Conservation (phyloP, 2,888 invertebrate genomes). For the Drosophila parthenogenetica region DNA sequence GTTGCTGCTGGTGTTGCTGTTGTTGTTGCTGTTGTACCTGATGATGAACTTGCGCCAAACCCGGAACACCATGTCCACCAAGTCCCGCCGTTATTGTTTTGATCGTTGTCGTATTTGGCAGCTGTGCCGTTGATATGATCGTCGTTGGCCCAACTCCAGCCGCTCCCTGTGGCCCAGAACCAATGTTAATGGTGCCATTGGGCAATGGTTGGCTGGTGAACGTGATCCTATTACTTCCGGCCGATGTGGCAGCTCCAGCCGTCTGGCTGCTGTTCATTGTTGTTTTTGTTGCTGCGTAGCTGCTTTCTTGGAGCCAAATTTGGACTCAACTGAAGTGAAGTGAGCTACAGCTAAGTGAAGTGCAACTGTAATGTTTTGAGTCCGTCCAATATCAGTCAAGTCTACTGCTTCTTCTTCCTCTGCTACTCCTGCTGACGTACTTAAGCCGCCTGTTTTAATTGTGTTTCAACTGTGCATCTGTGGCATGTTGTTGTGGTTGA, state of each 20-base stretch:
- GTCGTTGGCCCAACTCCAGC: conserved; percentile 75
- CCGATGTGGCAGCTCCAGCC: conserved; percentile 71
- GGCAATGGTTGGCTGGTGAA: conserved; percentile 88
- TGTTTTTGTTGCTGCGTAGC: background rate
- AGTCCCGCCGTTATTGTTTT: conserved; percentile 83
- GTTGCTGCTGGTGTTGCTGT: conserved; percentile 65
- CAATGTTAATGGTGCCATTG: conserved; percentile 89
- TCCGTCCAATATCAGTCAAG: background rate
- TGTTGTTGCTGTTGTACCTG: conserved; percentile 65
- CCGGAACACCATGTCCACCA: conserved; percentile 78
- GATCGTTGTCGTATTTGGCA: conserved; percentile 85
- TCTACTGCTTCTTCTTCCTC: conserved; percentile 18
- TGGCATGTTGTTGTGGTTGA: conserved; percentile 42
- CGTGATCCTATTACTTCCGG: conserved; percentile 87
- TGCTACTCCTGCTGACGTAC: conserved; percentile 42
- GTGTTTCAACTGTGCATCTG: conserved; percentile 61
- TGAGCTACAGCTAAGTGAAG: background rate
- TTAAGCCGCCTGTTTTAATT: conserved; percentile 43
- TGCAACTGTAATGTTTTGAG: no score
- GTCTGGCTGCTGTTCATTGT: conserved; percentile 83
- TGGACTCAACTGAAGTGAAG: background rate
- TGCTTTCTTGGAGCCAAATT: background rate
- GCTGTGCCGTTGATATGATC: conserved; percentile 85
- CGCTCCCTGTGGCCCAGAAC: conserved; percentile 66
- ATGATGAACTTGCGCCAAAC: conserved; percentile 78